Conservation (phyloP, 2,113 vertebrate species). For the Odocoileus hemionus region DNA sequence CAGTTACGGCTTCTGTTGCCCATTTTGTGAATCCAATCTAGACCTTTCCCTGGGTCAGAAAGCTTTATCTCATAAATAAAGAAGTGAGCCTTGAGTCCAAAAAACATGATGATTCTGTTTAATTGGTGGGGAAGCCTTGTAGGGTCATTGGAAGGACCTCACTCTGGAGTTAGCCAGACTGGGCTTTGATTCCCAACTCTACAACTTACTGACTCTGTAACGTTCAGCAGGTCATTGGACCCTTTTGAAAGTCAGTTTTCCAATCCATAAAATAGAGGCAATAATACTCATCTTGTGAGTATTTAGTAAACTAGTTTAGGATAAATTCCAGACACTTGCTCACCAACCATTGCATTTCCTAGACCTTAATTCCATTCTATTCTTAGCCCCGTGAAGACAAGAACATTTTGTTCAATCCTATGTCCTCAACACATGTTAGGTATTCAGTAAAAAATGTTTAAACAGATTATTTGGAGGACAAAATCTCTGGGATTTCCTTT, state of each 20-base stretch:
- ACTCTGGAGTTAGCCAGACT: not conserved
- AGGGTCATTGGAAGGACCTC: not conserved
- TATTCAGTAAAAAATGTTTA: not conserved
- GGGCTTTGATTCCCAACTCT: not conserved
- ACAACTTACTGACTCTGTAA: not conserved
- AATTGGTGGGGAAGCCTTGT: not conserved
- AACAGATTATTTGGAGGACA: not conserved
- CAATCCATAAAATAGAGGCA: not conserved
- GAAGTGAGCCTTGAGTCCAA: not conserved
- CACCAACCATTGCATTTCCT: not conserved
- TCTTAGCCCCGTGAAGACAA: not conserved
- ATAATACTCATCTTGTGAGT: not conserved
- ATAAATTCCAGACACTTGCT: not conserved
- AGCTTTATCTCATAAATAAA: not conserved
- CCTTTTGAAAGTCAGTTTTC: not conserved
- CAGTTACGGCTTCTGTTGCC: not conserved
- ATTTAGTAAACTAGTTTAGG: not conserved
- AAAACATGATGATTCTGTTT: not conserved
- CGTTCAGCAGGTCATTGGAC: not conserved
- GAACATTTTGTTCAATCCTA: not conserved
- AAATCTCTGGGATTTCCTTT: not conserved
- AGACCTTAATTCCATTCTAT: not conserved
- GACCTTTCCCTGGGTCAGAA: not conserved
- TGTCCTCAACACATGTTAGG: not conserved
- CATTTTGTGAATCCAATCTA: not conserved